Conservation (phyloP, 2,113 vertebrate genomes). For the Spheniscus mendiculus region DNA sequence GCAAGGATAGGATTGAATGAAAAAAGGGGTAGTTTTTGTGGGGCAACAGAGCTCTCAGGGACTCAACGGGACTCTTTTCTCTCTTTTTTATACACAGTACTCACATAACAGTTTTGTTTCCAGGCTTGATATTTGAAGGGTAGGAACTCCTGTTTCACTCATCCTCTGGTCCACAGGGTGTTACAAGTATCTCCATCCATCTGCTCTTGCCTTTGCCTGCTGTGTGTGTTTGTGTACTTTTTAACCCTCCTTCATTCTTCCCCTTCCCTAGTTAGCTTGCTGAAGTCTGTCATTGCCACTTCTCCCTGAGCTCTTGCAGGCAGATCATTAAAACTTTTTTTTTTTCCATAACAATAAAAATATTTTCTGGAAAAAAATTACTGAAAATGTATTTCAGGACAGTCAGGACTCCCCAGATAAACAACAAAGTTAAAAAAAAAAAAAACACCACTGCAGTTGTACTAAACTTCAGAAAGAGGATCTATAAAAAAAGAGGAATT, state of each 20-base stretch:
- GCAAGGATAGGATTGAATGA: background rate
- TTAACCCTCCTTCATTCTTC: background rate
- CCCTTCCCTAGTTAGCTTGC: background rate
- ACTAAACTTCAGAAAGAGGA: background rate
- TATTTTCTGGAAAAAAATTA: background rate
- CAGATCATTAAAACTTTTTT: background rate
- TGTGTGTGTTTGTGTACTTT: rapidly evolving
- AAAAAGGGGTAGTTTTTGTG: background rate
- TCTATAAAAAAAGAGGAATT: background rate
- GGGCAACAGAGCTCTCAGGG: rapidly evolving
- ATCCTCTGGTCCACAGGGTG: background rate
- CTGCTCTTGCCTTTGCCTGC: background rate
- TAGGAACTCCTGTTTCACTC: background rate
- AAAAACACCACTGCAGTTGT: background rate
- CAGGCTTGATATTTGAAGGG: background rate
- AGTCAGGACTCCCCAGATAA: background rate
- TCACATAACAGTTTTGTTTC: background rate
- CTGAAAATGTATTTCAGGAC: background rate
- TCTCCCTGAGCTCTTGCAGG: background rate
- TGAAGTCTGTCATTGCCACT: background rate
- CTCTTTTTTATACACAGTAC: background rate
- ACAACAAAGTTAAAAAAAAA: background rate
- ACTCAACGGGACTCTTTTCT: background rate
- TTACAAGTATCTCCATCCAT: background rate
- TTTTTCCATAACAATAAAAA: background rate